Base-by-base conservation (phyloP, 2,113 vertebrate species). In the Halcyon senegalensis region DNA sequence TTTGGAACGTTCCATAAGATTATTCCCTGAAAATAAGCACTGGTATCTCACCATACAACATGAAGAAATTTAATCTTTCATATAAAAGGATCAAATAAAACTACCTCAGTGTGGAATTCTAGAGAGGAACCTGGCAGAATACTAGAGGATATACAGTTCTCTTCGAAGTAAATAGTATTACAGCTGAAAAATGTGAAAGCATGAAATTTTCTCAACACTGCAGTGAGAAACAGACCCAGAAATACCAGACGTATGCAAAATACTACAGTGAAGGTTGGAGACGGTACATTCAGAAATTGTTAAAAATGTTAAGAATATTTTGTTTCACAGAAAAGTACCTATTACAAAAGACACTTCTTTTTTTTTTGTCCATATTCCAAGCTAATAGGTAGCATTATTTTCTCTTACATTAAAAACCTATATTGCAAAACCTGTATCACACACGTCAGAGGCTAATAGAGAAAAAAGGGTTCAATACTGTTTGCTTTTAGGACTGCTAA, bases 1-100 rank as follows among this genome's bases (percentile, higher is more conserved):
- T 85, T 82, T 92, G 9, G 15, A 96, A 92, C 9, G 37, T 84
- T 50, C 51, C 83, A 24, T 66, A 50, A 76, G 75, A 94, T 94
- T 90, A 96, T 82, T 89, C 50, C 58, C 44, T 73, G 92, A 84
- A 94, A 90, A 96, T 91, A 96, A 66, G 70, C 77, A 84, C 64
- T 58, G 44, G 41, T 76, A 87, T 92, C 89, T 95, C 70, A 76
- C 84, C 84, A 73, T 66, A 63, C 59, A 86, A 89, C 77, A 72
- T 53, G 53, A 91, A 62, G n/a, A 87, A 94, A 93, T 82, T 89
- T 82, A 96, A 96, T 93, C 92, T 96, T 69, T 94, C 74, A 39
- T 74, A 93, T 92, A 94, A 95, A 94, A 89, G 77, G 96, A 96
- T 95, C 89, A 95, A 94, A 95, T 93, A 94, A 96, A 97, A 93